A percentile compares a stretch with the other conserved stretches of the same genome.
These are phyloP conservation scores for Falcunculus frontatus DNA, from an alignment of 2,113 vertebrate species.

Conservation along the genomic window DNA sequence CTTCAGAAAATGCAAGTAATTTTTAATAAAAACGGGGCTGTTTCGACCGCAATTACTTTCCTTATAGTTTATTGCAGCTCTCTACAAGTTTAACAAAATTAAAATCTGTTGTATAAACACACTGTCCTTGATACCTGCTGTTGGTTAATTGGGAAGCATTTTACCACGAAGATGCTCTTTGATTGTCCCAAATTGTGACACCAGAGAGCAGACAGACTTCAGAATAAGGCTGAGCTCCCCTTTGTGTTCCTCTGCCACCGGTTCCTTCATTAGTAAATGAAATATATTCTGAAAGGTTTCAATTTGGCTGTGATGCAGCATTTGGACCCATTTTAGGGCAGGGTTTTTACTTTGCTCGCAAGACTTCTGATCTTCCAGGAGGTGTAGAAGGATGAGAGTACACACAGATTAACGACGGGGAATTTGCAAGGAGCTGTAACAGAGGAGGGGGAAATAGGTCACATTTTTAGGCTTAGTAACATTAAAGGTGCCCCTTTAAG, in stretches of 20 bases:
- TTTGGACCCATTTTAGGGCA: neutral
- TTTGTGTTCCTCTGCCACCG: neutral
- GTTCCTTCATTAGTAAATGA: neutral
- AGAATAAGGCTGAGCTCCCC: neutral
- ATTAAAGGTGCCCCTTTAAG: slow-evolving; percentile 55
- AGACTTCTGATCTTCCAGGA: neutral
- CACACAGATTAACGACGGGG: neutral
- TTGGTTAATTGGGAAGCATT: neutral
- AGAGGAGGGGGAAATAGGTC: neutral
- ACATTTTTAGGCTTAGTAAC: slow-evolving; percentile 37
- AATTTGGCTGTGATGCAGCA: neutral
- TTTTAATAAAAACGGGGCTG: neutral
- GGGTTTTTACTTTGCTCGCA: neutral
- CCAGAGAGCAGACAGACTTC: neutral
- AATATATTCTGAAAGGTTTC: neutral
- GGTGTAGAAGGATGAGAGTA: neutral
- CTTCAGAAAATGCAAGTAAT: neutral
- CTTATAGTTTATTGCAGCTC: neutral
- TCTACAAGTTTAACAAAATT: neutral
- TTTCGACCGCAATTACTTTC: neutral
- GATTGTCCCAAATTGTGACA: rapidly evolving
- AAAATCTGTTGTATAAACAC: neutral
- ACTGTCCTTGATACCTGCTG: neutral
- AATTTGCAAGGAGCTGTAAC: neutral
- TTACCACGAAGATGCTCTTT: neutral